These are phyloP conservation scores for Triplophysa dalaica DNA, from an alignment of 2,113 vertebrate genomes.

Conservation along the genomic window DNA sequence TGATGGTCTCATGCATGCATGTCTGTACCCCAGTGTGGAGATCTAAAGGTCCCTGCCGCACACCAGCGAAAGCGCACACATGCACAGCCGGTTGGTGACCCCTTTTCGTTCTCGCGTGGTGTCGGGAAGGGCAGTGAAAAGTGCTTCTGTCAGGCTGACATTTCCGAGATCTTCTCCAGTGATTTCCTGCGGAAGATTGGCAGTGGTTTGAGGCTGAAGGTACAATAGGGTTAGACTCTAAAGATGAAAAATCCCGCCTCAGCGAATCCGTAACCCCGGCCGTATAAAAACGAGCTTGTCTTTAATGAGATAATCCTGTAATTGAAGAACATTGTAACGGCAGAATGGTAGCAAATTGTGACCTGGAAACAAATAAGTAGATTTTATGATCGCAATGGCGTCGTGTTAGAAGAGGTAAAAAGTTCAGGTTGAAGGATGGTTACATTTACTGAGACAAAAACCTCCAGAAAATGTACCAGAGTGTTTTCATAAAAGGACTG, in stretches of 20 bases:
- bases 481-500: constrained; percentile 40
- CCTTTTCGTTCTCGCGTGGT: constrained; percentile 38
- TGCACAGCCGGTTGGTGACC: constrained; percentile 31
- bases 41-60: constrained; percentile 41
- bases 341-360: neutral
- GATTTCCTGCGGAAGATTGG: constrained; percentile 46
- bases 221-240: constrained; percentile 46
- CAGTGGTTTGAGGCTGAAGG: constrained; percentile 28
- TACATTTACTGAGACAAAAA: constrained; percentile 35
- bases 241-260: constrained; percentile 50
- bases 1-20: constrained; percentile 35
- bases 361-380: neutral
- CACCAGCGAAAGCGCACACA: constrained; percentile 2
- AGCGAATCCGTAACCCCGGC: constrained; percentile 24
- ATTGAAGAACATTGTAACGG: constrained; percentile 8
- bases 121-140: constrained; percentile 46
- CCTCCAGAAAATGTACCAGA: constrained; percentile 24
- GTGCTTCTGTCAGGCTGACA: constrained; percentile 56
- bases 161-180: constrained; percentile 55
- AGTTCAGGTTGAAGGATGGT: constrained; percentile 28
- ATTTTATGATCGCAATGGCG: neutral
- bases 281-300: neutral
- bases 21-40: constrained; percentile 21
- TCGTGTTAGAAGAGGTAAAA: constrained; percentile 23
- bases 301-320: constrained; percentile 15